Evolutionary conservation across 2,113 vertebrate genomes (phyloP), one percentile per base, ranked within the genome.

Genomic region (Sinocyclocheilus maitianheensis): DNA sequence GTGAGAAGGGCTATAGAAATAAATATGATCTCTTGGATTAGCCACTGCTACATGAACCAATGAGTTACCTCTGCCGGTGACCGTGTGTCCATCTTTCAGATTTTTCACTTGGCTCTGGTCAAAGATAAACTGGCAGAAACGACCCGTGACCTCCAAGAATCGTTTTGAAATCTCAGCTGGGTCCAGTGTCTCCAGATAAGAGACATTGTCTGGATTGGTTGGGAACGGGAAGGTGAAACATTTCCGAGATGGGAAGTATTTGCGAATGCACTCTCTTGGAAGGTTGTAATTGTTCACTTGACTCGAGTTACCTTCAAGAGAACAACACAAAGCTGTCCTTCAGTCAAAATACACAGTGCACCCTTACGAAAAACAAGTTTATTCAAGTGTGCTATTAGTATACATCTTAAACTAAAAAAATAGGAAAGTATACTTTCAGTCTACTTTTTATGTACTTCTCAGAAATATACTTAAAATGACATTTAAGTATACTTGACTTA

Each of bases 211-310:
- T 8, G 76, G 77, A 20, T 58, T 43, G 18, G 67, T 81, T 13
- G 88, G 90, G 11, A 67, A 77, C 6, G 87, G 84, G 20, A 91
- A 91, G n/a, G 88, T 89, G 74, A 90, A 91, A 74, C 89, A 91
- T 69, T 90, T 91, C 14, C 89, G 72, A 2, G 9, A 46, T 14
- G 89, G 89, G 79, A 91, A 91, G 26, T 89, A 91, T 12, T 87
- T 88, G 22, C 87, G 77, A 76, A 90, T 90, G 69, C 89, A 90
- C 60, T 90, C 89, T 46, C 87, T 86, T 6, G 89, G 86, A 22
- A 86, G 84, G 72, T 90, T 90, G 76, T 84, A 86, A 1, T 69
- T 37, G 12, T 34, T 65, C 14, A 4, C 63, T 14, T 65, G 76
- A 5, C 0, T 43, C 0, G 74, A 71, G 48, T 20, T 72, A 6